Evolutionary conservation across 2,113 vertebrate species (phyloP), one percentile per base, ranked within the genome.

Genomic region (Archilochus colubris): DNA sequence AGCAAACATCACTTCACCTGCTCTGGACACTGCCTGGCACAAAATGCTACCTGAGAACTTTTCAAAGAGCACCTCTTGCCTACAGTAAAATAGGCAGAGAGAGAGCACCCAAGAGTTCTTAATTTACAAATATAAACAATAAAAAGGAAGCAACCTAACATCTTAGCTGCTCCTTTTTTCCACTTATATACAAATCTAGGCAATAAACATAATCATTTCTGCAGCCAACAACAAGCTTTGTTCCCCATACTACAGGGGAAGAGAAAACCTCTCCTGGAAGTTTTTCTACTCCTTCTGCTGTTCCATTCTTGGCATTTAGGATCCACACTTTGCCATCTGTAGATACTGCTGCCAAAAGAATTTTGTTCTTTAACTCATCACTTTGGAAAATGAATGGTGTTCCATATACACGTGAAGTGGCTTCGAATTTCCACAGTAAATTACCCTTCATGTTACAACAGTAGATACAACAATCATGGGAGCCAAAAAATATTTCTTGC

Each of bases 201-300:
- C 99, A 99, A 92, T 99, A 99, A 89, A 99, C 97, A 69, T 97
- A 98, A 97, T 99, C 98, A 94, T 99, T 98, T 92, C 99, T 99
- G 96, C 99, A 99, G 40, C 99, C 99, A 59, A 99, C 97, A 48
- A 99, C 76, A 2, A 99, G 96, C 36, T 93, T 97, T 33, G 95
- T 97, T 77, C 95, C 97, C 97, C 98, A 99, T 63, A 98, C 96
- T 33, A 99, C 96, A 0, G 98, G 99, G 21, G 99, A 99, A 55
- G 99, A 99, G 86, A 99, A 99, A 48, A 99, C 97, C 88, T 99
- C 98, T 53, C 99, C 99, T 2, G 98, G 98, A 33, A 99, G 98
- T 30, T 96, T 73, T 36, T 97, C 78, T 1, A 92, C 92, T 40
- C 97, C 95, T 93, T 97, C 94, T 93, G 96, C 54, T 16, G 50